A percentile compares a stretch with the other conserved stretches of the same genome.
phyloP scores from a whole-genome alignment of 2,113 vertebrate genomes.

The Heloderma charlesbogerti region DNA sequence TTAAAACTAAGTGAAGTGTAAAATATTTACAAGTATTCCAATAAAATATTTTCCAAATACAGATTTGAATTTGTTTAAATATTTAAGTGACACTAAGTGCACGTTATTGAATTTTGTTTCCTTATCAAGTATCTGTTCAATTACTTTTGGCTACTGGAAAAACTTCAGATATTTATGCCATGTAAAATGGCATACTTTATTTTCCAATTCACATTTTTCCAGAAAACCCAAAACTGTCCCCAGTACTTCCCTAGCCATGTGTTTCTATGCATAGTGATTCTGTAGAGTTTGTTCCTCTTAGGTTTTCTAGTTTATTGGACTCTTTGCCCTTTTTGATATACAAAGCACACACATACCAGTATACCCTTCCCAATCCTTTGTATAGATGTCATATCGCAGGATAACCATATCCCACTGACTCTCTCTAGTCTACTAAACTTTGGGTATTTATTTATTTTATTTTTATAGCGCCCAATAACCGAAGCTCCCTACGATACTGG shows the following conservation, averaged over 20 bases:
- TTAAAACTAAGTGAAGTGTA: background rate
- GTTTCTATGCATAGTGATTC: background rate
- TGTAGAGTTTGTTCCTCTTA: background rate
- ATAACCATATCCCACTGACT: too few species aligned
- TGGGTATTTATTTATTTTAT: too few species aligned
- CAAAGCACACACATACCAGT: background rate
- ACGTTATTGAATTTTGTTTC: background rate
- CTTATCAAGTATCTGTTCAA: background rate
- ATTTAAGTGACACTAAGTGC: background rate
- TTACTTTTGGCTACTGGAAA: background rate
- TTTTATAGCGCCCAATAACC: too few species aligned
- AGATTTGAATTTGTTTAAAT: background rate
- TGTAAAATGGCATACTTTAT: background rate
- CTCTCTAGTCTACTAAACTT: too few species aligned
- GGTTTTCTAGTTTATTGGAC: background rate
- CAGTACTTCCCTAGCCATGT: background rate
- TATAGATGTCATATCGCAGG: background rate
- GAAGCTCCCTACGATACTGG: too few species aligned
- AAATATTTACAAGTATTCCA: background rate
- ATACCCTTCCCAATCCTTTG: background rate
- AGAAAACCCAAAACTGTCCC: background rate
- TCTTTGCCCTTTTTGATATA: background rate
- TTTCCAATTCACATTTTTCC: background rate
- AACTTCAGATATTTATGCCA: background rate
- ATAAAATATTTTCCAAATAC: background rate